phyloP scores from a whole-genome alignment of 2,888 invertebrate genomes.

The Torymus aiolomorphi region DNA sequence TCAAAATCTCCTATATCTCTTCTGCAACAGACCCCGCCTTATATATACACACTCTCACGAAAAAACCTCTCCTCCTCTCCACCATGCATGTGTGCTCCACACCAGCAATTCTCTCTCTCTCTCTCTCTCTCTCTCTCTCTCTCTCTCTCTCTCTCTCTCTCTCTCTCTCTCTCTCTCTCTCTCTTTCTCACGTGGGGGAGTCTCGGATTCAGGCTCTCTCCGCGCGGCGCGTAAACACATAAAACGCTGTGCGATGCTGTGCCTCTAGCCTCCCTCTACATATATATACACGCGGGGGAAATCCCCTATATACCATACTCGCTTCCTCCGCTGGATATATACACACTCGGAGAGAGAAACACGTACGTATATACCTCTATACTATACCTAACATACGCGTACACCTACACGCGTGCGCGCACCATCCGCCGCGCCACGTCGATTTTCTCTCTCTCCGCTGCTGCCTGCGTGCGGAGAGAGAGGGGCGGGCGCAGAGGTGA shows the following conservation, averaged over 20 bases:
- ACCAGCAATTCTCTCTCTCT: slow-evolving; percentile 44
- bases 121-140: slow-evolving; percentile 61
- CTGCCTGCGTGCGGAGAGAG: not conserved
- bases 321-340: not conserved
- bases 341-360: too few relatives aligned
- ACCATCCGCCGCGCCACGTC: slow-evolving; percentile 27
- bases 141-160: slow-evolving; percentile 65
- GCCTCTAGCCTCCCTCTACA: too few relatives aligned
- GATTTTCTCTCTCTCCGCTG: slow-evolving; percentile 13
- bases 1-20: too few relatives aligned
- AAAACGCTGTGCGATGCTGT: slow-evolving; percentile 42
- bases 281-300: slow-evolving; percentile 14
- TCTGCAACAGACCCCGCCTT: too few relatives aligned
- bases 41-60: too few relatives aligned
- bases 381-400: too few relatives aligned
- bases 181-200: slow-evolving; percentile 64
- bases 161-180: slow-evolving; percentile 63
- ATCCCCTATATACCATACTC: not conserved
- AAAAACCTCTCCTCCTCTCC: too few relatives aligned
- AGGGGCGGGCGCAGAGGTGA: not conserved
- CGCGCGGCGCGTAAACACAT: slow-evolving; percentile 46
- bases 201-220: not conserved
- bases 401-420: not conserved
- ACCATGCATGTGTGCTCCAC: too few relatives aligned
- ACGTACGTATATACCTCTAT: too few relatives aligned